Percentiles rank a stretch among this genome's conserved stretches.
phyloP scores from a whole-genome alignment of 2,888 invertebrate genomes.

The Phytoseiulus persimilis region DNA sequence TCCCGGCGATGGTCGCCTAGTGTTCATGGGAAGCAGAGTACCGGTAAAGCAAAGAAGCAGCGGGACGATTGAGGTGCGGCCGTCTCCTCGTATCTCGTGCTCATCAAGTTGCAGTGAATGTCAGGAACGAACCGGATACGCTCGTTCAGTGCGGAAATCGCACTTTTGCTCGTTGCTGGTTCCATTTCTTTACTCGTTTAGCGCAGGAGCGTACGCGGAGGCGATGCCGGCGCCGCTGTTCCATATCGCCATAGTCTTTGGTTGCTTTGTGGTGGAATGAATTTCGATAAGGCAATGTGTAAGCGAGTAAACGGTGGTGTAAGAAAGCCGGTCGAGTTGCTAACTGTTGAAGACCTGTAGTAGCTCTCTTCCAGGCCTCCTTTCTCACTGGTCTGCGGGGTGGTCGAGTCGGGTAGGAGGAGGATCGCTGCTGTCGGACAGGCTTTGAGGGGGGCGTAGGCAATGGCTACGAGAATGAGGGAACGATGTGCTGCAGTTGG shows the following conservation, averaged over 20 bases:
- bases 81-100: background rate
- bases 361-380: background rate
- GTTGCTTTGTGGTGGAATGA: background rate
- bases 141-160: background rate
- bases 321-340: background rate
- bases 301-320: background rate
- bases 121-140: background rate
- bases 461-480: background rate
- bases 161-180: background rate
- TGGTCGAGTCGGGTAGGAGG: background rate
- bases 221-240: background rate
- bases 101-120: background rate
- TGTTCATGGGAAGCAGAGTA: no score
- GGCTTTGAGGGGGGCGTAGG: background rate
- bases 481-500: constrained; percentile 15
- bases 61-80: background rate
- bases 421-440: background rate
- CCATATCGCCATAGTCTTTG: background rate
- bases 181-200: background rate
- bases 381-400: background rate
- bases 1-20: no score
- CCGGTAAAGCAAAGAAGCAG: background rate
- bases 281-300: background rate
- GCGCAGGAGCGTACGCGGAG: background rate
- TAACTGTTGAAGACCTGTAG: constrained; percentile 39